These are phyloP conservation scores for Nicator chloris DNA, from an alignment of 2,113 vertebrate species.

Conservation along the genomic window DNA sequence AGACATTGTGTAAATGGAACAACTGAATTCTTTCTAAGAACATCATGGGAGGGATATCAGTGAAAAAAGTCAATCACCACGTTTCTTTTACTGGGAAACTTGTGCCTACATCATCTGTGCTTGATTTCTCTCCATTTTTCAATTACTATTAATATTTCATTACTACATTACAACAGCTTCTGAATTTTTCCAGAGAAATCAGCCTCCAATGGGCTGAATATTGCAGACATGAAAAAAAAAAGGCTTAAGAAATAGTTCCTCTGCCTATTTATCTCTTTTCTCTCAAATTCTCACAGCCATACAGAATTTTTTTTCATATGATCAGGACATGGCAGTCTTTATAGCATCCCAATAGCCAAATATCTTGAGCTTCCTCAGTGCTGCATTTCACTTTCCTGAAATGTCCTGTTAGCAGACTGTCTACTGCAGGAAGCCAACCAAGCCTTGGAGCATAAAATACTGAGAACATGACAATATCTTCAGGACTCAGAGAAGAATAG, in stretches of 20 bases:
- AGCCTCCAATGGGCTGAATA: background rate
- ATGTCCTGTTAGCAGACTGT: background rate
- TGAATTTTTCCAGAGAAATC: background rate
- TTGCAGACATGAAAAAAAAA: background rate
- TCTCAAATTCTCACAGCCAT: background rate
- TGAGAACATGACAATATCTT: background rate
- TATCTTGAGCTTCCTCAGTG: background rate
- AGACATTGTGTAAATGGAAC: background rate
- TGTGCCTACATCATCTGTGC: background rate
- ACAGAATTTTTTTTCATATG: background rate
- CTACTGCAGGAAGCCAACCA: background rate
- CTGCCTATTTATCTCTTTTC: background rate
- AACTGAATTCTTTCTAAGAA: background rate
- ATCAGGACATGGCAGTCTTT: background rate
- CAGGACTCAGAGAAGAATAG: background rate
- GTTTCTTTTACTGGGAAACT: background rate
- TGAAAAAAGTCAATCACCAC: background rate
- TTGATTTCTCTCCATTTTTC: background rate
- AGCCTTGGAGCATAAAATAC: background rate
- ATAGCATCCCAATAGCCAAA: background rate
- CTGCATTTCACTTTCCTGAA: background rate
- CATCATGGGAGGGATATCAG: background rate
- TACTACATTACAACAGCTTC: background rate
- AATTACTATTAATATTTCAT: background rate
- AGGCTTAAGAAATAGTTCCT: background rate